Base-by-base conservation (phyloP, 2,888 invertebrate species). In the Ophioninae sp. region DNA sequence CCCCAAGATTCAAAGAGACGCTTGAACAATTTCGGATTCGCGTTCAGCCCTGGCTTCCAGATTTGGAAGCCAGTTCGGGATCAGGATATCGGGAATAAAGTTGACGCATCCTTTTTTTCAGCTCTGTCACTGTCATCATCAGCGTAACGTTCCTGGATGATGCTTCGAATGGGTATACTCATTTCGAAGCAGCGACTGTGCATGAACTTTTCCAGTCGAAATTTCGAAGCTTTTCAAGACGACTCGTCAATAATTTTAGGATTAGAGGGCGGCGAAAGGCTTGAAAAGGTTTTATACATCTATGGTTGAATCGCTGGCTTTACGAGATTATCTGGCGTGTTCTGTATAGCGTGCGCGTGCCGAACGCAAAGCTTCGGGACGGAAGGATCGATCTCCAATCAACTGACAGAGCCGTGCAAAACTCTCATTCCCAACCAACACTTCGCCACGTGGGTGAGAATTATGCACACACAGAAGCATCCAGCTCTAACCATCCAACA, bases 371-470 rank as follows among this genome's bases (percentile, higher is more conserved):
- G n/a, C 68, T 69, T 74, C 51, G 44, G 64, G 75, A 69, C 17
- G 9, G 39, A 56, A 71, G 69, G 63, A 58, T 75, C 80, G 75
- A 81, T 81, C 75, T 56, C 69, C 80, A 81, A 81, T 75, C 75
- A 81, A 81, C 64, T 56, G 74, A 69, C 61, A 69, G 75, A 75
- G 68, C 59, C 77, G 77, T 61, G 68, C 68, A 22, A 64, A 77
- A 68, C 68, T 44, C 68, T 68, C 41, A 61, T 51, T 69, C 77
- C 22, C 37, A 51, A 75, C 37, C 56, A 51, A 51, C 68, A 69
- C 77, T n/a, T 23, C 61, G 20, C 22, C 68, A 30, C 20, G 77
- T 44, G 68, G 61, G 68, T 68, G 68, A 77, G 41, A 77, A 77
- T 68, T 68, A 61, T 68, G 41, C 67, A 41, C 59, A 68, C 68